Evolutionary conservation across 2,113 vertebrate species (phyloP), one percentile per base, ranked within the genome.

Genomic region (human (Homo sapiens)): DNA sequence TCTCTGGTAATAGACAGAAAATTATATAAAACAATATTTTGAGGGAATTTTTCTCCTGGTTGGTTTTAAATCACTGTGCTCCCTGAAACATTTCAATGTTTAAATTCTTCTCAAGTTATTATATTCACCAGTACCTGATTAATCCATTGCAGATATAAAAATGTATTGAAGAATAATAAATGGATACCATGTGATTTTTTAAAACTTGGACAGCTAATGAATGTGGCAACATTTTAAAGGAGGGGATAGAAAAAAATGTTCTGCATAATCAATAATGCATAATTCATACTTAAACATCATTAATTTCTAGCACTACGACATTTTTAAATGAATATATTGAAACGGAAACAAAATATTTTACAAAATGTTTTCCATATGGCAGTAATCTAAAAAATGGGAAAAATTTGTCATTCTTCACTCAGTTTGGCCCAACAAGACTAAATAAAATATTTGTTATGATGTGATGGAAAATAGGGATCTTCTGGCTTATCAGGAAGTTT

Each of bases 11-110:
- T 68, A 1, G 7, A 20, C 14, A 66, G 20, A 94, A 97, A 94
- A 96, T 52, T 59, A 82, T 2, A 66, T 82, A 32, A 84, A 89
- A 68, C 22, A 48, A 8, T 86, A 80, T 96, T 93, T 92, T 84
- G 3, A 45, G 23, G 48, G 8, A 38, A 2, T 3, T 43, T 43
- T 92, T 89, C 27, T 64, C 8, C 32, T 48, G 2, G 9, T 72
- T 73, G 14, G 40, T 84, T 95, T 93, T 80, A 79, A 48, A 80
- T 75, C 23, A 73, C 35, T 66, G 45, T 80, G 61, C n/a, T 66
- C 12, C 8, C 18, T 85, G 52, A 80, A 50, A 76, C 57, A 23
- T 48, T 89, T 87, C 87, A 66, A 68, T 32, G 18, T 78, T 66
- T 50, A 72, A 82, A 87, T 68, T 79, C 43, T 79, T 35, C 16